Conservation (phyloP, 1,140 invertebrate species). For the Euschistus heros region DNA sequence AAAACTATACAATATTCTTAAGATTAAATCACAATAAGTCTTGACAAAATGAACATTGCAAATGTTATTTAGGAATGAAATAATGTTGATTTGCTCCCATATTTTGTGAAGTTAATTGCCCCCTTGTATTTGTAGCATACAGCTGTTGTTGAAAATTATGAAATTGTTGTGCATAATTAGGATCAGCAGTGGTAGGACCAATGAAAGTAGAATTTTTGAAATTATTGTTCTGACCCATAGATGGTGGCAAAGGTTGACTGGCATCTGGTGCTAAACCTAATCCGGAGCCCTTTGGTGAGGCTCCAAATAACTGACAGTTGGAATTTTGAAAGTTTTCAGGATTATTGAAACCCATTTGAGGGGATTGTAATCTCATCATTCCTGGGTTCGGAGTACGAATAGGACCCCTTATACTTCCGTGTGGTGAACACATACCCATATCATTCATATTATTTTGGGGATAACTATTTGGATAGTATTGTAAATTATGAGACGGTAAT, state of each 20-base stretch:
- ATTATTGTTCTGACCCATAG: conserved; percentile 60
- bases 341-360: conserved; percentile 35
- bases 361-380: conserved; percentile 28
- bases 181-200: conserved; percentile 72
- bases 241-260: conserved; percentile 62
- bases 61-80: conserved; percentile 41
- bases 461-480: conserved; percentile 53
- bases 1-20: too few species aligned
- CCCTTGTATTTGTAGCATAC: conserved; percentile 78
- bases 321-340: conserved; percentile 31
- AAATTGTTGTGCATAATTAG: conserved; percentile 88
- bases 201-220: conserved; percentile 73
- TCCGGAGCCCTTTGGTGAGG: conserved; percentile 37
- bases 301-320: conserved; percentile 32
- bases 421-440: conserved; percentile 25
- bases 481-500: conserved; percentile 56
- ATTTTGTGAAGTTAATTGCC: conserved; percentile 31
- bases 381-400: conserved; percentile 26
- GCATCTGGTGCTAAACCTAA: conserved; percentile 43
- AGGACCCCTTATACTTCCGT: conserved; percentile 24
- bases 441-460: conserved; percentile 29
- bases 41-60: too few species aligned
- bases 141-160: conserved; percentile 91
- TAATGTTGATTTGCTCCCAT: conserved; percentile 41
- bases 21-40: too few species aligned